phyloP scores from a whole-genome alignment of 2,113 vertebrate genomes.

The Aegithalos caudatus region DNA sequence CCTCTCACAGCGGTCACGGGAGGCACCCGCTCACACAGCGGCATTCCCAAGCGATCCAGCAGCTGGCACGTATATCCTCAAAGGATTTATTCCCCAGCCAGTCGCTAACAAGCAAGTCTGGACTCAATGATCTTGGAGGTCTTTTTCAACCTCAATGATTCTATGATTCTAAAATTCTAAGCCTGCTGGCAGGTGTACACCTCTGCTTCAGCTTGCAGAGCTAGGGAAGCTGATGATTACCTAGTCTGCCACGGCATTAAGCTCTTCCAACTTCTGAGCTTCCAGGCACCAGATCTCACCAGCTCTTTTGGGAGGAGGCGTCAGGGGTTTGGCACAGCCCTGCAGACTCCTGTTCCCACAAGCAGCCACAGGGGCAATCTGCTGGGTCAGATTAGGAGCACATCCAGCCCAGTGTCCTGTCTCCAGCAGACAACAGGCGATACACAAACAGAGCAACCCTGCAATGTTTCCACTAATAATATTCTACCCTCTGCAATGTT shows the following conservation, averaged over 20 bases:
- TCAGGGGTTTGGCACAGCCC: background rate
- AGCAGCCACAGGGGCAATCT: no score
- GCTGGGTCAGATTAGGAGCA: background rate
- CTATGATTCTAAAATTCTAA: background rate
- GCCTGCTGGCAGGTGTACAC: background rate
- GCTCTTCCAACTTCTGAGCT: background rate
- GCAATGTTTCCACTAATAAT: accelerated
- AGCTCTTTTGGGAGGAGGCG: accelerated
- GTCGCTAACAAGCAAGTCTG: background rate
- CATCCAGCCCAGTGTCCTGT: accelerated
- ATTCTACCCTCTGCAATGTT: background rate
- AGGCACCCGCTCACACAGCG: background rate
- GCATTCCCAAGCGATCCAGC: background rate
- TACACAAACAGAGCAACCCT: background rate
- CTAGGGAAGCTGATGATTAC: background rate
- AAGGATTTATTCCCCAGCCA: background rate
- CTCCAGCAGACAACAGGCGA: background rate
- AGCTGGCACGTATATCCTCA: accelerated
- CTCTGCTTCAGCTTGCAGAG: background rate
- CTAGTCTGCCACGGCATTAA: background rate
- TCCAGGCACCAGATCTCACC: background rate
- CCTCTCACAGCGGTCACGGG: accelerated
- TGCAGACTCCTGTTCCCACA: background rate
- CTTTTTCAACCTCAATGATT: background rate
- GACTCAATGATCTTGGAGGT: background rate